These are phyloP conservation scores for Pristionchus fissidentatus DNA, from an alignment of 2,888 invertebrate species.

Conservation along the genomic window DNA sequence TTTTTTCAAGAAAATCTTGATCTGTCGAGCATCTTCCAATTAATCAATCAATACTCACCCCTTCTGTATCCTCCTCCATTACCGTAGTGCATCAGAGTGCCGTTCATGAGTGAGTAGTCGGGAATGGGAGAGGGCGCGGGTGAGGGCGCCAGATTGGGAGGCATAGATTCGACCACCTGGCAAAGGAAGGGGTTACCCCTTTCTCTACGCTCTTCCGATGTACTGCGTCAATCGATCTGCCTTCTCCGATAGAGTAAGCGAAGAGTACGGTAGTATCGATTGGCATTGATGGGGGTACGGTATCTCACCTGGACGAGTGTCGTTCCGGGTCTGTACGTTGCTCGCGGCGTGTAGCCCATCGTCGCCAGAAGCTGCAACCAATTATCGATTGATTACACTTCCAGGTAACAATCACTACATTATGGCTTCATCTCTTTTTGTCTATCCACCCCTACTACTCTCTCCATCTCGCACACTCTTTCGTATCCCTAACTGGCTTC, in stretches of 20 bases:
- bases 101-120: not conserved
- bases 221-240: not conserved
- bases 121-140: not conserved
- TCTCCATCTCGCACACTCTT: too few relatives aligned
- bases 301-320: slow-evolving; percentile 36
- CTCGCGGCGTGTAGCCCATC: slow-evolving; percentile 67
- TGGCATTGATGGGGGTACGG: not conserved
- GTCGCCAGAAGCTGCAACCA: slow-evolving; percentile 55
- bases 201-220: not conserved
- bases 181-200: not conserved
- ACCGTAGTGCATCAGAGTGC: not conserved
- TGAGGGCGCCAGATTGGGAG: not conserved
- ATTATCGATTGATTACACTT: not conserved
- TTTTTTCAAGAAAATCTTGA: too few relatives aligned
- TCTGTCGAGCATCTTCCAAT: too few relatives aligned
- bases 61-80: slow-evolving; percentile 32
- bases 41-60: too few relatives aligned
- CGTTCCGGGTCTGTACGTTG: slow-evolving; percentile 62
- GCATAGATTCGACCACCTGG: not conserved
- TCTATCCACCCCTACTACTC: too few relatives aligned
- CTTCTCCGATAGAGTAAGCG: too few relatives aligned
- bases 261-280: too few relatives aligned
- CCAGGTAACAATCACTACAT: too few relatives aligned
- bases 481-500: too few relatives aligned
- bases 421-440: too few relatives aligned